Evolutionary conservation across 2,888 invertebrate genomes (phyloP), one percentile per base, ranked within the genome.

Genomic region (Mythimna loreyi): DNA sequence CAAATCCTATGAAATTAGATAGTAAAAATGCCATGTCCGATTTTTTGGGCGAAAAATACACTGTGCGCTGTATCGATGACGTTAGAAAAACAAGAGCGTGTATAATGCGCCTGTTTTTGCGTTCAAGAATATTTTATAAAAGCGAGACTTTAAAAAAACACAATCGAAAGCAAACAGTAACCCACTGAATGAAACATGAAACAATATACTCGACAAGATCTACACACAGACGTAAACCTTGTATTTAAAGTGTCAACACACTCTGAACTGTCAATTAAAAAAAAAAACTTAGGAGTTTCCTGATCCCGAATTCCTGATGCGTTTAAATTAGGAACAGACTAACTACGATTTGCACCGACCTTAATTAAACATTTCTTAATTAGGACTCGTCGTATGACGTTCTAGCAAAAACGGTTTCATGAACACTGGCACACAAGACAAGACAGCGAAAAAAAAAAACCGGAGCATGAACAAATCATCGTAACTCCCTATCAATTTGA

Each of bases 401-500:
- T 33, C 19, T 4, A 45, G 8, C 1, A 21, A 45, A 43, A 28
- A 30, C 28, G 7, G 25, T 60, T n/a, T 43, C 45, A 33, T 62
- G 43, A 57, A 45, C 52, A 36, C 30, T 23, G 1, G 11, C 23
- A 19, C 5, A 70, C 3, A 70, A 40, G 52, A 63, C 21, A 65
- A 30, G 45, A 16, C 13, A 9, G 7, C 30, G 28, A 49, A 53
- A 53, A 65, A 53, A 53, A 64, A 67, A 55, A 58, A 5, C 16
- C 52, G 40, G 11, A 55, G 21, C 61, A 63, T 55, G 23, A 45
- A 62, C 60, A 60, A 71, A 71, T 77, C 63, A 81, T 81, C 21
- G 43, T 58, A 23, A 77, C 72, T 77, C 66, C 52, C 28, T 77
- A 78, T 73, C 76, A 72, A 79, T 68, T 50, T 72, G 69, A 85